These are phyloP conservation scores for Parnassius orleans DNA, from an alignment of 2,888 invertebrate species.

Conservation along the genomic window DNA sequence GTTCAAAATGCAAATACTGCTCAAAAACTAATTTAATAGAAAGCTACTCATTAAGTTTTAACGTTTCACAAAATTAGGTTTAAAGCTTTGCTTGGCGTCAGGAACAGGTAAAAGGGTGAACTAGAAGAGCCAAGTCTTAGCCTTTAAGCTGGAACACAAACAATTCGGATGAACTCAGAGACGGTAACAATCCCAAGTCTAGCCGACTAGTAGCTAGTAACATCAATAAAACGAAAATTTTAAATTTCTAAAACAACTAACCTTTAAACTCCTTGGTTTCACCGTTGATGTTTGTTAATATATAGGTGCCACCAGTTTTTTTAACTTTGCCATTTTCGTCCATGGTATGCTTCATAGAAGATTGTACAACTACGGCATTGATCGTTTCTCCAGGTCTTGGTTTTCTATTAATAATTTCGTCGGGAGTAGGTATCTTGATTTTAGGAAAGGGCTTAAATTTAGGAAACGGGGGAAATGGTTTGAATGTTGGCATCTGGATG, in stretches of 20 bases:
- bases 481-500: conserved; percentile 26
- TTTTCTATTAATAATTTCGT: conserved; percentile 38
- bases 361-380: conserved; percentile 38
- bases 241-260: conserved; percentile 26
- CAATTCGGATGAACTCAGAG: too few species aligned
- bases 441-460: conserved; percentile 26
- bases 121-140: too few species aligned
- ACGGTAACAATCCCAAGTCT: too few species aligned
- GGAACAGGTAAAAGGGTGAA: too few species aligned
- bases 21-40: too few species aligned
- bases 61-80: too few species aligned
- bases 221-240: too few species aligned
- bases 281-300: conserved; percentile 43
- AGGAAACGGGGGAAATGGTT: conserved; percentile 32
- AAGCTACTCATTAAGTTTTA: too few species aligned
- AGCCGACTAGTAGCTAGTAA: too few species aligned
- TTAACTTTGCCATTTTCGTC: conserved; percentile 42
- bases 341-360: conserved; percentile 29
- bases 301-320: conserved; percentile 38
- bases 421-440: conserved; percentile 30
- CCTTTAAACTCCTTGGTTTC: conserved; percentile 34
- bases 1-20: too few species aligned
- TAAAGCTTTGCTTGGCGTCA: too few species aligned
- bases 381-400: conserved; percentile 39
- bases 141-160: too few species aligned